Base-by-base conservation (phyloP, 2,113 vertebrate species). In the Tor tambroides region DNA sequence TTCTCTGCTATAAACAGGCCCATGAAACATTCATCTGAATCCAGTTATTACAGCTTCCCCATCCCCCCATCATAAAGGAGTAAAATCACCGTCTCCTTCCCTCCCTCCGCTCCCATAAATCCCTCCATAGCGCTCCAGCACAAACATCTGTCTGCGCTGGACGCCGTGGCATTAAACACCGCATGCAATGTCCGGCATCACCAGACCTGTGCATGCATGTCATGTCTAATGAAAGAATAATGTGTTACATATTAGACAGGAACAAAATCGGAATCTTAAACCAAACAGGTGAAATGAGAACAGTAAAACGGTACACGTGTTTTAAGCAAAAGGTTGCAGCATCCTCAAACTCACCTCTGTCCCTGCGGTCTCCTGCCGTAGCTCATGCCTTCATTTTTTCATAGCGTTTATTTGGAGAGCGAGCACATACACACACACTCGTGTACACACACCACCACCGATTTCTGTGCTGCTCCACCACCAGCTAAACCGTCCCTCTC, bases 291-390 rank as follows among this genome's bases (percentile, higher is more conserved):
- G 19, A 6, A 26, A 26, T 15, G 7, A 14, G 38, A 46, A 26
- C 21, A 26, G 30, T 21, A 26, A 59, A 43, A 65, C 2, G 1
- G 59, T 23, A 65, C 59, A 28, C 7, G 12, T 21, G 30, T 54
- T 41, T 41, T 6, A 14, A 41, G 78, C 5, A 26, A 35, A 80
- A 17, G 0, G 15, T 2, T 23, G 2, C 6, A 43, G 3, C 41
- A 21, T 11, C 5, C 14, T 3, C 51, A 35, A 72, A 91, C 95
- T 94, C 89, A 95, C 94, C 94, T 93, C 90, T 81, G 49, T 90
- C 90, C 89, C 89, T 56, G 91, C 89, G 74, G 92, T 89, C 88
- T 90, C 69, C n/a, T 3, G 77, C 4, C 72, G 74, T 43, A 2
- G 90, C 87, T 93, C 93, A 89, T 93, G n/a, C 72, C 89, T 63